Conservation (phyloP, 2,888 invertebrate species). For the Ellobium chinense region DNA sequence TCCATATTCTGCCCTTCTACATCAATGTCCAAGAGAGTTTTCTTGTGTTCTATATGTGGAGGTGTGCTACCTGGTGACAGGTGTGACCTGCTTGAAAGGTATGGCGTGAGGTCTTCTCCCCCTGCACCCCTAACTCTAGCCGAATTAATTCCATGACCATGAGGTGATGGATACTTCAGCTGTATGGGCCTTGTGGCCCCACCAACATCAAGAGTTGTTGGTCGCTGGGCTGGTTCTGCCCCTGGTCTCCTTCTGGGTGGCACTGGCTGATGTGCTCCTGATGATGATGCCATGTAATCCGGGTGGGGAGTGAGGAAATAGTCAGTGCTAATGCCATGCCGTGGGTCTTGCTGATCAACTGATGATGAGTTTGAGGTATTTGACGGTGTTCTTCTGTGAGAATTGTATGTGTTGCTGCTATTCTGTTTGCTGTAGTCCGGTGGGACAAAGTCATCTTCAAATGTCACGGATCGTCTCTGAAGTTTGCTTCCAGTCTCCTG, state of each 20-base stretch:
- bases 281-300: conserved; percentile 47
- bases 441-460: conserved; percentile 74
- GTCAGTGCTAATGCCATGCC: conserved; percentile 25
- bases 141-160: conserved; percentile 36
- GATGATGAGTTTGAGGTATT: conserved; percentile 84
- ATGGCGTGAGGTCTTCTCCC: conserved; percentile 84
- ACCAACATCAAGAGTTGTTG: conserved; percentile 83
- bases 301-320: conserved; percentile 52
- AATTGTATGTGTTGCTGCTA: conserved; percentile 55
- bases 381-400: conserved; percentile 89
- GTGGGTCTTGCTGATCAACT: conserved; percentile 39
- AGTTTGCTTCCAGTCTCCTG: conserved; percentile 55
- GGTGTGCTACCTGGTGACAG: conserved; percentile 82
- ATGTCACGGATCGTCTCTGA: conserved; percentile 75
- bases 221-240: conserved; percentile 81
- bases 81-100: conserved; percentile 85
- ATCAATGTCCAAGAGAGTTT: conserved; percentile 77
- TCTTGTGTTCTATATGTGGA: conserved; percentile 74
- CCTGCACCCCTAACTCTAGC: conserved; percentile 51
- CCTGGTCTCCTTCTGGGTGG: conserved; percentile 71
- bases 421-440: conserved; percentile 56
- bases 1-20: conserved; percentile 77
- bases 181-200: conserved; percentile 81
- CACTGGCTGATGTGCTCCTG: conserved; percentile 44
- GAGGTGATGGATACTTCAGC: conserved; percentile 49